Base-by-base conservation (phyloP, 1,140 invertebrate genomes). In the Drosophila lowei region DNA sequence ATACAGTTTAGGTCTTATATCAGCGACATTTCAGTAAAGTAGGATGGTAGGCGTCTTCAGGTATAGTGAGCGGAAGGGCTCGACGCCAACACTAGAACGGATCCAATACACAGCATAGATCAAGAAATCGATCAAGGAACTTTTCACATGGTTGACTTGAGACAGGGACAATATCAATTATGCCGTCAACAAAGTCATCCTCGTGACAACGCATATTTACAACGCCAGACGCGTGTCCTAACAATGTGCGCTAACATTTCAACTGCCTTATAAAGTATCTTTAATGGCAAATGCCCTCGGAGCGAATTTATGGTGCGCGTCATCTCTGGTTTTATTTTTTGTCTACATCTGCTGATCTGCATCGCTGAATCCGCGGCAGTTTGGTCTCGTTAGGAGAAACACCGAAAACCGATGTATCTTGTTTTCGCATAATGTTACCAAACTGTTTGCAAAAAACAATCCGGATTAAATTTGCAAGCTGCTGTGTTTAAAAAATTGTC, bases 381-480 rank as follows among this genome's bases (percentile, higher is more conserved):
- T 98, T 93, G 97, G 97, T 74, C 92, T 99, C 57, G 96, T 98
- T 48, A 91, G n/a, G 93, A 92, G 97, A 97, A 91, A 95, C 97
- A 73, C 98, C 98, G 49, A 96, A 96, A 52, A 96, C 97, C 81
- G 95, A 96, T 81, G 97, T 98, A 46, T 95, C 96, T 25, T 93
- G 98, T 90, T 98, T 96, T 41, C 92, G 98, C 25, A 95, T 98
- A 25, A 97, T 98, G 95, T 96, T 99, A 9, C 98, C 98, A 58
- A 99, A 99, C 93, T 98, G 97, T 91, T 93, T 99, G 77, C 98
- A n/a, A n/a, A 99, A 93, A 99, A 99, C 93, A 99, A 99, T 93
- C 93, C 99, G n/a, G 46, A 95, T 98, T 23, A 98, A 99, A 92
- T 98, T 98, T 92, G 97, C 97, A 2, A 96, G 96, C n/a, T 28